Percentiles rank a stretch among this genome's conserved stretches.
Conservation (phyloP, 2,113 vertebrate species). For the Callorhinus ursinus region DNA sequence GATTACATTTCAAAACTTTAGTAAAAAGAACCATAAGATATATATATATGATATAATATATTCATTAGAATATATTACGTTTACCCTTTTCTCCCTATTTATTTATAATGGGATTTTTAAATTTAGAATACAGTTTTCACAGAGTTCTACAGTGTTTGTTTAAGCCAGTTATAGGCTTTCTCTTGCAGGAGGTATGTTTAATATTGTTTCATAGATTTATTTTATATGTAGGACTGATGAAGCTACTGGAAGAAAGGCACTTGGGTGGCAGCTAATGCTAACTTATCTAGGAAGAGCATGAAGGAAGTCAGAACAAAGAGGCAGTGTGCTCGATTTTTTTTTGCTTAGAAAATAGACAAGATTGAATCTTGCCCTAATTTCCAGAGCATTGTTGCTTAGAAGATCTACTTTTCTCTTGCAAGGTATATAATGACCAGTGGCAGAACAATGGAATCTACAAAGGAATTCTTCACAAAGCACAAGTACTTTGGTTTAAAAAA, state of each 20-base stretch:
- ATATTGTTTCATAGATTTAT: background rate
- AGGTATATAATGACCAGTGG: constrained; percentile 99
- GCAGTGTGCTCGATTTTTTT: background rate
- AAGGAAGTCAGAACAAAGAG: background rate
- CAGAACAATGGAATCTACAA: constrained; percentile 94
- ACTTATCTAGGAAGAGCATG: background rate
- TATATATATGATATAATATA: too few species aligned
- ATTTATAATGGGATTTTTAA: background rate
- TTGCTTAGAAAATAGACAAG: background rate
- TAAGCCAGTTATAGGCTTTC: background rate
- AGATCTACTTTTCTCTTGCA: constrained; percentile 17
- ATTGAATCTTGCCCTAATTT: background rate
- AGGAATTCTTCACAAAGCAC: constrained; percentile 92
- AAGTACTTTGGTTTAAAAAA: constrained; percentile 93
- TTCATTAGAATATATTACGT: background rate
- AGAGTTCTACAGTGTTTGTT: background rate
- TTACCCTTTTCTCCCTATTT: background rate
- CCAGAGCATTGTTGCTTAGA: background rate
- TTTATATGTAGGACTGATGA: background rate
- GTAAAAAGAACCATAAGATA: background rate
- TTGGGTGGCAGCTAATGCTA: background rate
- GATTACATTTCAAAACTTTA: constrained; percentile 3
- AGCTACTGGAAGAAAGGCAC: background rate
- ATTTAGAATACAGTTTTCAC: background rate
- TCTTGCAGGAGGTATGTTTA: background rate